Evolutionary conservation across 1,140 invertebrate genomes (phyloP).

Genomic region (Drosophila watanabei): DNA sequence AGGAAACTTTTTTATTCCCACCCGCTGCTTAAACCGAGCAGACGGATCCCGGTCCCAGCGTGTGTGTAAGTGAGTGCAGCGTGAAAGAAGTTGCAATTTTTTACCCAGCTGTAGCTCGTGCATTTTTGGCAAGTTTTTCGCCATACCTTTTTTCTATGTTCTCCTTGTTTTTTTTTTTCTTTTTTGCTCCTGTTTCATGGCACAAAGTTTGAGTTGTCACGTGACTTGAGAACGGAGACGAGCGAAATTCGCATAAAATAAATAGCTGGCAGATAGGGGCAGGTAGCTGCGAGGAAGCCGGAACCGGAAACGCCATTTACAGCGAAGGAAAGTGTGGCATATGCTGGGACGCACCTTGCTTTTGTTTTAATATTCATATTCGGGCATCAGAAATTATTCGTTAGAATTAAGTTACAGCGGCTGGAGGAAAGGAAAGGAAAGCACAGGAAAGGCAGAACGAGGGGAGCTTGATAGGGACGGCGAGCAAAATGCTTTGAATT

Average conservation of each 20-base stretch:
- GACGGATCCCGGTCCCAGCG: conserved; percentile 9
- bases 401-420: conserved; percentile 71
- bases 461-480: conserved; percentile 65
- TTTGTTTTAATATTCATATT: conserved; percentile 85
- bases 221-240: conserved; percentile 61
- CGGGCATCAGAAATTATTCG: conserved; percentile 81
- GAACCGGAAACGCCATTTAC: conserved; percentile 72
- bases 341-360: conserved; percentile 51
- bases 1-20: conserved; percentile 59
- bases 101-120: conserved; percentile 21
- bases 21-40: conserved; percentile 10
- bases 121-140: conserved; percentile 58
- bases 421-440: not conserved
- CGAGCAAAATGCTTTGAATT: conserved; percentile 80
- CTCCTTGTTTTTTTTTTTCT: not conserved
- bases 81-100: conserved; percentile 49
- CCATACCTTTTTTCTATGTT: conserved; percentile 28
- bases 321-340: conserved; percentile 43
- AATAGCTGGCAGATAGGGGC: conserved; percentile 47
- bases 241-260: conserved; percentile 61
- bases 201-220: conserved; percentile 69
- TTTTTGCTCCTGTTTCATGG: conserved; percentile 13
- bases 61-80: conserved; percentile 27
- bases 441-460: conserved; percentile 5
- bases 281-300: conserved; percentile 45